Percentiles rank a stretch among this genome's conserved stretches.
Evolutionary conservation across 2,113 vertebrate species (phyloP).

Genomic region (Castor canadensis): DNA sequence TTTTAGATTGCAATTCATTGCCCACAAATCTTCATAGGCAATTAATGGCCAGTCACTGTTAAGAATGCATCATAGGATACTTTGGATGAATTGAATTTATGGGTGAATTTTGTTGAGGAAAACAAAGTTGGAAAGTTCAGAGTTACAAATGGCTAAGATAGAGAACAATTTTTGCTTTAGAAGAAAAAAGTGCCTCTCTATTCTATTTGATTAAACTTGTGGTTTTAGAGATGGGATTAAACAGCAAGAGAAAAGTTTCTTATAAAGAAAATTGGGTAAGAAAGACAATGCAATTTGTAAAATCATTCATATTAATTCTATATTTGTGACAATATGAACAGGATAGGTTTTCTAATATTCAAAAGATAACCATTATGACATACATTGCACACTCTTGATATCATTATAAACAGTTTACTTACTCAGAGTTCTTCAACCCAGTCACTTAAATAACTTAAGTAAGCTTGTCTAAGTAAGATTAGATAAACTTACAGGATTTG

Average conservation of each 20-base stretch:
- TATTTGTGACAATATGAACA: not conserved
- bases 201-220: not conserved
- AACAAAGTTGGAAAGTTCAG: not conserved
- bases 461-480: not conserved
- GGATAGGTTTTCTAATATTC: not conserved
- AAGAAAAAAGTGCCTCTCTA: fast-evolving
- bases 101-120: conserved; percentile 53
- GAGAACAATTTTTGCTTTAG: not conserved
- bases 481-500: not conserved
- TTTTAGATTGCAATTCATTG: not conserved
- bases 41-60: not conserved
- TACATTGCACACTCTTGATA: not conserved
- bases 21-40: not conserved
- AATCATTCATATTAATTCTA: not conserved
- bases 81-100: conserved; percentile 30
- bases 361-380: conserved; percentile 13
- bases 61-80: conserved; percentile 33
- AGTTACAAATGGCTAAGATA: not conserved
- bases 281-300: not conserved
- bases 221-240: not conserved
- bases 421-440: not conserved
- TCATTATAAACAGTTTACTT: not conserved
- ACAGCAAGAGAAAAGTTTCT: not conserved
- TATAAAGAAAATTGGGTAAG: not conserved
- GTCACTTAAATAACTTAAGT: not conserved